A percentile compares a stretch with the other conserved stretches of the same genome.
These are phyloP conservation scores for Dufourea novaeangliae DNA, from an alignment of 1,140 invertebrate genomes.

Conservation along the genomic window DNA sequence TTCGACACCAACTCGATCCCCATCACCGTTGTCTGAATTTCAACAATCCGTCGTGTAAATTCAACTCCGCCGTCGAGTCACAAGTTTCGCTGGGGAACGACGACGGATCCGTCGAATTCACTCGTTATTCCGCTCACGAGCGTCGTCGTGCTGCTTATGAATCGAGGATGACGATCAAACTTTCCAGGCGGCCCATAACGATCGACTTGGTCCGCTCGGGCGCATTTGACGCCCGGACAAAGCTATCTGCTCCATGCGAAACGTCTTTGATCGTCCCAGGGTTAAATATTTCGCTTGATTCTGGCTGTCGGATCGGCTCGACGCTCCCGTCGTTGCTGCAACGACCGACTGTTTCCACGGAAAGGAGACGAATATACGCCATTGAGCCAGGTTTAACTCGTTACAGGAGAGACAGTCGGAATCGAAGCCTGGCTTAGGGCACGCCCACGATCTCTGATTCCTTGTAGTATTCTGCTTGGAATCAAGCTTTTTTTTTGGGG, in stretches of 20 bases:
- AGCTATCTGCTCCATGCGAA: background rate
- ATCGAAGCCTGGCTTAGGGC: background rate
- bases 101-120: constrained; percentile 3
- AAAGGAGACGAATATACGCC: background rate
- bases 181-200: constrained; percentile 15
- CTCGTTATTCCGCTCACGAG: constrained; percentile 25
- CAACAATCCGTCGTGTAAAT: background rate
- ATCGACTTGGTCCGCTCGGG: background rate
- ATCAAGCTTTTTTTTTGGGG: no score
- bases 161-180: constrained; percentile 40
- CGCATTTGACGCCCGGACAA: background rate
- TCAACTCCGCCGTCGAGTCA: background rate
- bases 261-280: background rate
- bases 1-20: background rate
- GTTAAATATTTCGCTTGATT: background rate
- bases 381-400: constrained; percentile 1
- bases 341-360: background rate
- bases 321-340: background rate
- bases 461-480: background rate
- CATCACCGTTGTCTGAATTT: background rate
- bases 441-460: constrained; percentile 6
- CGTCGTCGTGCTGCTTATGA: constrained; percentile 41
- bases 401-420: background rate
- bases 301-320: background rate
- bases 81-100: background rate